Evolutionary conservation across 1,140 invertebrate genomes (phyloP).

Genomic region (Drosophila ercepeae): DNA sequence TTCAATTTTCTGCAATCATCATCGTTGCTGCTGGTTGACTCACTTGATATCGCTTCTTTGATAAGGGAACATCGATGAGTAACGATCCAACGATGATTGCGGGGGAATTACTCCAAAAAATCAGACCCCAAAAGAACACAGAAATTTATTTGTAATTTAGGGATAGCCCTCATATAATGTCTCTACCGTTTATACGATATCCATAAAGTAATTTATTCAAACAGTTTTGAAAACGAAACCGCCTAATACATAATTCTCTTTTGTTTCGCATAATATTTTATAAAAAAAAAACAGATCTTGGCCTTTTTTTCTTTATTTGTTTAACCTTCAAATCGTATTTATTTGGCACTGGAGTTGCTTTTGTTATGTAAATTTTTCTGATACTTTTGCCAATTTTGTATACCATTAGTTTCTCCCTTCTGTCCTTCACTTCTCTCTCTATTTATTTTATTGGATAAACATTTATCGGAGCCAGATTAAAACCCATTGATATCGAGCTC

Average conservation of each 20-base stretch:
- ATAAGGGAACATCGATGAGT: conserved; percentile 29
- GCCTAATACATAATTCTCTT: not conserved
- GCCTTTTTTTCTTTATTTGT: not conserved
- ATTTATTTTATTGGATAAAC: not conserved
- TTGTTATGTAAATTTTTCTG: conserved; percentile 20
- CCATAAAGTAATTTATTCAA: not conserved
- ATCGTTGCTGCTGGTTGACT: conserved; percentile 4
- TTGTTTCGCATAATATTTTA: conserved; percentile 13
- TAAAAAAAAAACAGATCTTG: conserved; percentile 6
- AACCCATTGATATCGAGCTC: not conserved
- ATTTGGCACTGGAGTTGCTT: too few species aligned
- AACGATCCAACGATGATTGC: not conserved
- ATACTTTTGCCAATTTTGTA: not conserved
- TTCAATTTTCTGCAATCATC: conserved; percentile 3
- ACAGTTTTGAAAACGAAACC: not conserved
- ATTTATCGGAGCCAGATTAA: not conserved
- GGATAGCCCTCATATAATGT: not conserved
- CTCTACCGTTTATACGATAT: not conserved
- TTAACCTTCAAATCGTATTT: conserved; percentile 24
- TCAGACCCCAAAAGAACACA: too few species aligned
- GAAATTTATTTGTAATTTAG: too few species aligned
- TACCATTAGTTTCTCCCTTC: not conserved
- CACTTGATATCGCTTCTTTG: conserved; percentile 19
- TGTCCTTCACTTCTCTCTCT: not conserved
- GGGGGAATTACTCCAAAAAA: too few species aligned